These are phyloP conservation scores for Teinopalpus imperialis DNA, from an alignment of 2,888 invertebrate genomes.

Conservation along the genomic window DNA sequence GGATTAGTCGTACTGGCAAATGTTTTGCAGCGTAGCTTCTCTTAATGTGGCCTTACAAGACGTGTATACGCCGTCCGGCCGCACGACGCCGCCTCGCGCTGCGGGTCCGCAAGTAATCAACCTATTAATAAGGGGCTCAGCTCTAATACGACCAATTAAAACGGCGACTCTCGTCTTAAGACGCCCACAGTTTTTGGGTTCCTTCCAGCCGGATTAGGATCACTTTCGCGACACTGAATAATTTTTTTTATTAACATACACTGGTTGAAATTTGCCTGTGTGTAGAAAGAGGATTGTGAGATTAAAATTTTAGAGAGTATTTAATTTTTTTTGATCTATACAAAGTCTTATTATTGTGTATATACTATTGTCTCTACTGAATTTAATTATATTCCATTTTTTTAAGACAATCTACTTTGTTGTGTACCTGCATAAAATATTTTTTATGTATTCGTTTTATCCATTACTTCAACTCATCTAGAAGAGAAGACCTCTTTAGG, in stretches of 20 bases:
- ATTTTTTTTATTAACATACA: too few species aligned
- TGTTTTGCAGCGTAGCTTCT: conserved; percentile 38
- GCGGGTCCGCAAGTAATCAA: conserved; percentile 73
- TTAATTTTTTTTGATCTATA: too few species aligned
- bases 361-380: too few species aligned
- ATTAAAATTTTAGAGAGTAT: conserved; percentile 11
- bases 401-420: too few species aligned
- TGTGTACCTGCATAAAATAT: too few species aligned
- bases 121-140: conserved; percentile 79
- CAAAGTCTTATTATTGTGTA: too few species aligned
- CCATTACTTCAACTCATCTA: too few species aligned
- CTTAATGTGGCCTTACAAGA: conserved; percentile 53
- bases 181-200: conserved; percentile 78
- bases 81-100: conserved; percentile 34
- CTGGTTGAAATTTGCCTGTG: too few species aligned
- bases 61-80: conserved; percentile 34
- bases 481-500: too few species aligned
- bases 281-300: too few species aligned
- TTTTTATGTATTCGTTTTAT: too few species aligned
- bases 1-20: conserved; percentile 24
- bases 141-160: conserved; percentile 78
- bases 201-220: conserved; percentile 72
- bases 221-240: conserved; percentile 51
- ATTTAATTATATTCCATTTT: too few species aligned
- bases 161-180: conserved; percentile 73